Evolutionary conservation across 2,888 invertebrate genomes (phyloP).

Genomic region (Oeneis ivallda): DNA sequence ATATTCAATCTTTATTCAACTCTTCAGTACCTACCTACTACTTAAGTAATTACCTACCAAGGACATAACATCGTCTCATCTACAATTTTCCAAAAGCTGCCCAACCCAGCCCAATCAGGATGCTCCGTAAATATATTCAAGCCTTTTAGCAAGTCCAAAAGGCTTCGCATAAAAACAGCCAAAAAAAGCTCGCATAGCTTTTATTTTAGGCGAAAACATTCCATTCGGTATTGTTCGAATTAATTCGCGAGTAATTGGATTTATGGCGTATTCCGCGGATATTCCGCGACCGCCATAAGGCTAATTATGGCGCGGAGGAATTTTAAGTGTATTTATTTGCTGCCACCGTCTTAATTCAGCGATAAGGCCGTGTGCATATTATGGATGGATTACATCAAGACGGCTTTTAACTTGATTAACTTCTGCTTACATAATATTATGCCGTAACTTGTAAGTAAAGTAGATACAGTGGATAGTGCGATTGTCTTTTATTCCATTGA

Average conservation of each 20-base stretch:
- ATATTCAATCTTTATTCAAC: too few species aligned
- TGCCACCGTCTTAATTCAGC: slow-evolving; percentile 56
- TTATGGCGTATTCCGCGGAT: slow-evolving; percentile 65
- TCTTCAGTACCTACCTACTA: too few species aligned
- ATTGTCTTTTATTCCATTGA: too few species aligned
- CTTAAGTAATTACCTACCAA: too few species aligned
- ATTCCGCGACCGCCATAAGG: slow-evolving; percentile 58
- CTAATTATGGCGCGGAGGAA: slow-evolving; percentile 68
- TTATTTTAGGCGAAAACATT: slow-evolving; percentile 44
- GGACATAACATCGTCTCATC: too few species aligned
- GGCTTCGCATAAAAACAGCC: slow-evolving; percentile 7
- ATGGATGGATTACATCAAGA: background rate
- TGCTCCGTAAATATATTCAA: slow-evolving; percentile 8
- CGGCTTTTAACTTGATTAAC: too few species aligned
- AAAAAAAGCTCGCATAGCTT: slow-evolving; percentile 17
- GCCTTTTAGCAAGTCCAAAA: background rate
- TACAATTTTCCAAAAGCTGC: too few species aligned
- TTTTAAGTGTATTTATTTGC: slow-evolving; percentile 68
- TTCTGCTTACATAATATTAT: too few species aligned
- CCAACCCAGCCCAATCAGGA: background rate
- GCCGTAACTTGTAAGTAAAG: too few species aligned
- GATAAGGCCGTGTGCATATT: slow-evolving; percentile 29
- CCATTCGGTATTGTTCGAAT: slow-evolving; percentile 59
- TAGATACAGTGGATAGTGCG: too few species aligned
- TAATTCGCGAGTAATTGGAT: slow-evolving; percentile 74